Conservation (phyloP, 2,888 invertebrate species). For the Willowsia nigromaculata region DNA sequence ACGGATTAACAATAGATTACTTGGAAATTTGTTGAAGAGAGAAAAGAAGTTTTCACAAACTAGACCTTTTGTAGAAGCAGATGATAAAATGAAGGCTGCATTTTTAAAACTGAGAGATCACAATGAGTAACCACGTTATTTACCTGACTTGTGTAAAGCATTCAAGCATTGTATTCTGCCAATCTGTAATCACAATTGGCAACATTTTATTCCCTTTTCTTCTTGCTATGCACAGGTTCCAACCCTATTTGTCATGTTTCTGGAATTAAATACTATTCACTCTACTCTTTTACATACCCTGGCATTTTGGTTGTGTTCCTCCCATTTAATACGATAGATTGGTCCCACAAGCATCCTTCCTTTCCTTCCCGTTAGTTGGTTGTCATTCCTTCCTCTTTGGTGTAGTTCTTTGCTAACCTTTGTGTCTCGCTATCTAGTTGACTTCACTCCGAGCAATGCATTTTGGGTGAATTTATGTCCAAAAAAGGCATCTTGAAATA, state of each 20-base stretch:
- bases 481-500: constrained; percentile 16
- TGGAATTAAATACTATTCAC: constrained; percentile 42
- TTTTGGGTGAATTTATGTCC: constrained; percentile 3
- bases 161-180: too few relatives aligned
- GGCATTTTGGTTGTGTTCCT: background rate
- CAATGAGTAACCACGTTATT: too few relatives aligned
- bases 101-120: too few relatives aligned
- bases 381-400: constrained; percentile 16
- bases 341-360: constrained; percentile 51
- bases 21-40: background rate
- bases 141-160: too few relatives aligned
- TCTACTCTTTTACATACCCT: constrained; percentile 9
- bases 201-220: background rate
- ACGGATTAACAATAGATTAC: background rate
- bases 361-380: background rate
- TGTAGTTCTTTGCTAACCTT: constrained; percentile 10
- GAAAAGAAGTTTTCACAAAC: background rate
- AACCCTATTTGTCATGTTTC: background rate
- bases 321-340: constrained; percentile 45
- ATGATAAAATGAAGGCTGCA: too few relatives aligned
- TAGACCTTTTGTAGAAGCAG: background rate
- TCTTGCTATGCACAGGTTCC: background rate
- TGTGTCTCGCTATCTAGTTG: background rate
- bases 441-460: background rate
- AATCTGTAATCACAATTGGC: too few relatives aligned